Percentiles rank a stretch among this genome's conserved stretches.
These are phyloP conservation scores for Dromococcyx pavoninus DNA, from an alignment of 2,797 vertebrate genomes.

Conservation along the genomic window DNA sequence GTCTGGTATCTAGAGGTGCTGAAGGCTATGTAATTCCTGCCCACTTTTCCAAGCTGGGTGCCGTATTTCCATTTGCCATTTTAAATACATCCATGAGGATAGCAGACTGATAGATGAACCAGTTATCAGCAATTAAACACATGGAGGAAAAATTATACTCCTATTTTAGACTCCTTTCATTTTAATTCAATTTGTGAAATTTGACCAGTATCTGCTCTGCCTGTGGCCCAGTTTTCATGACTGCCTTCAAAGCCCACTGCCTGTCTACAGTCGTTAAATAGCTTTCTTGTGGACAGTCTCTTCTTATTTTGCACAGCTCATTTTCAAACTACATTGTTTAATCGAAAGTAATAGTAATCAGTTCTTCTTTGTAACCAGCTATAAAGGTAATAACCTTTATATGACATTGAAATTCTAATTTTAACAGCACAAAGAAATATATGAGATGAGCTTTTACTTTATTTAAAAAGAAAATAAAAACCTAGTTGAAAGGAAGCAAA, in stretches of 20 bases:
- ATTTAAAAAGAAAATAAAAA: slow-evolving; percentile 13
- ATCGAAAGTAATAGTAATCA: neutral
- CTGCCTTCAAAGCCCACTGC: neutral
- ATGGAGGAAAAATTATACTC: neutral
- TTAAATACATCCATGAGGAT: neutral
- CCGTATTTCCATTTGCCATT: neutral
- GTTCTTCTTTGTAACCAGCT: neutral
- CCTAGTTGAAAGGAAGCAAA: neutral
- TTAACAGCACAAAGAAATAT: neutral
- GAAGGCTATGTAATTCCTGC: neutral
- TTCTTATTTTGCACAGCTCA: neutral
- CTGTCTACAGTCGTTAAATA: neutral
- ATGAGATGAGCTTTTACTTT: neutral
- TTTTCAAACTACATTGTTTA: neutral
- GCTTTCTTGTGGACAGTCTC: neutral
- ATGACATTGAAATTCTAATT: neutral
- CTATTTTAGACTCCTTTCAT: neutral
- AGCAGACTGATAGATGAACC: neutral
- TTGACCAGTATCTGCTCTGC: neutral
- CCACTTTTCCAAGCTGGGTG: neutral
- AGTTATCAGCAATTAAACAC: neutral
- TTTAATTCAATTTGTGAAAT: neutral
- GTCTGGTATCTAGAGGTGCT: neutral
- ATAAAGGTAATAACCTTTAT: neutral
- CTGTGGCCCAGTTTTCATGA: neutral